Evolutionary conservation across 2,888 invertebrate species (phyloP).

Genomic region (Rhingia campestris): DNA sequence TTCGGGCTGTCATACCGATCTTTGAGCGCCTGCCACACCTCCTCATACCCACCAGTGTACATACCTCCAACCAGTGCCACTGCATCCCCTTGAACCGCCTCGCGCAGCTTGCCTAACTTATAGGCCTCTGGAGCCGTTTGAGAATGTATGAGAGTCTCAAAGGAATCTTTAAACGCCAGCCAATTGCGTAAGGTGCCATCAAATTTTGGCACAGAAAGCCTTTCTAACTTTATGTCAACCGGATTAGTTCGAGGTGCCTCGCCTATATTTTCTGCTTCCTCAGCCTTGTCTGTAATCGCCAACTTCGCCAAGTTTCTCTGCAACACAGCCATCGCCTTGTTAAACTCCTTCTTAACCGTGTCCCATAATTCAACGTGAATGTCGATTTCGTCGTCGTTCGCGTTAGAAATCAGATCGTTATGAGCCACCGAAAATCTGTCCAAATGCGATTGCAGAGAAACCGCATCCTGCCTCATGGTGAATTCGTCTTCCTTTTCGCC

Average conservation of each 20-base stretch:
- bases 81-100: too few species aligned
- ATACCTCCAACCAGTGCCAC: too few species aligned
- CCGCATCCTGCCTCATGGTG: conserved; percentile 5
- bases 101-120: too few species aligned
- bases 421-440: neutral
- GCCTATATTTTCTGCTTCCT: neutral
- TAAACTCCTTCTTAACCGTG: neutral
- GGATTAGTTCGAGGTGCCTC: too few species aligned
- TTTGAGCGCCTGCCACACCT: neutral
- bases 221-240: too few species aligned
- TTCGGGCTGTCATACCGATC: neutral
- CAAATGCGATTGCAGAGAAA: conserved; percentile 12
- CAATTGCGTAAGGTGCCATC: too few species aligned
- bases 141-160: too few species aligned
- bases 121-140: too few species aligned
- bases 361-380: conserved; percentile 1
- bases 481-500: neutral
- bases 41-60: neutral
- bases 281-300: neutral
- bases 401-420: neutral
- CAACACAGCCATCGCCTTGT: conserved; percentile 5
- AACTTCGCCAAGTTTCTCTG: neutral
- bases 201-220: too few species aligned
- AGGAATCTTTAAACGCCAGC: too few species aligned
- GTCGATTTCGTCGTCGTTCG: neutral